Evolutionary conservation across 2,797 vertebrate species (phyloP), one percentile per base, ranked within the genome.

Genomic region (Syngnathus acus): DNA sequence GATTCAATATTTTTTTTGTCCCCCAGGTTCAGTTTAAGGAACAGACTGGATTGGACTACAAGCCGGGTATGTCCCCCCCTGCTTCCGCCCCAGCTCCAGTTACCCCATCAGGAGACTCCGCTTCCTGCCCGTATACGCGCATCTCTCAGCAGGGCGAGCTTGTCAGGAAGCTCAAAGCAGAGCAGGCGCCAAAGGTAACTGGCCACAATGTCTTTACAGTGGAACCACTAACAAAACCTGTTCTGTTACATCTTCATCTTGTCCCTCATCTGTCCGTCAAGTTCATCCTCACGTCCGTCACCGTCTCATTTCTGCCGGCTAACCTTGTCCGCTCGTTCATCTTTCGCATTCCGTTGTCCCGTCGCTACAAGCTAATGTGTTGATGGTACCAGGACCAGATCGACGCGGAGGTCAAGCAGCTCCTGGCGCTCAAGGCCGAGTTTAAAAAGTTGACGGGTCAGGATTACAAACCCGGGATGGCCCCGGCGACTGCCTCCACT

Each of bases 391-490:
- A 94, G 93, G 92, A 91, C 76, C 86, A 94, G 85, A 77, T 94
- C 65, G 90, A 93, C 67, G 89, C 81, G 67, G 93, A 91, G 26
- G 90, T 94, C 71, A 91, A 95, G 88, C 81, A 91, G 68, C 92
- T 95, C 82, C 82, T 95, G 76, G 84, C 85, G 65, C 73, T 94
- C 70, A 95, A 96, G 84, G 86, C 88, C 2, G 91, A 95, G 81
- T 95, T 93, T 85, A 95, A 95, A 81, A 88, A 86, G 78, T 82
- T 93, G 70, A 93, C 90, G 2, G 93, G 93, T 79, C 91, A 93
- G 66, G 93, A 95, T 43, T 94, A 94, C 87, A 94, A 94, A 84
- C 92, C 92, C 7, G 90, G 90, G 68, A 88, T 82, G 86, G 77
- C 80, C 68, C 86, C 87, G n/a, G 65, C 87, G n/a, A 32, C 77